phyloP scores from a whole-genome alignment of 23 tunicate genomes.

The Trididemnum nubilum region DNA sequence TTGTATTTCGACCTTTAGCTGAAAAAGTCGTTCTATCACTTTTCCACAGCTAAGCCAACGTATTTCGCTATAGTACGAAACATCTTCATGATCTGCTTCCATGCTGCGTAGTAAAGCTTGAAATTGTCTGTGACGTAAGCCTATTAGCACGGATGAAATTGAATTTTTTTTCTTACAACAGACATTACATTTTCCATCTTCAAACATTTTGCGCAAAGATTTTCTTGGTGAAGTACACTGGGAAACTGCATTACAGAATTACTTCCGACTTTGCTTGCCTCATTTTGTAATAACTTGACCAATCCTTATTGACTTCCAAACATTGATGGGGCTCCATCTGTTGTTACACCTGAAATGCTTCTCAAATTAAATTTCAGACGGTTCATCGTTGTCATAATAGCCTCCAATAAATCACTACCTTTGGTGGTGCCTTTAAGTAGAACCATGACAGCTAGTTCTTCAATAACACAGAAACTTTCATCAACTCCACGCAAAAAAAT shows the following conservation, averaged over 20 bases:
- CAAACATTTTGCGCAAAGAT: constrained; percentile 37
- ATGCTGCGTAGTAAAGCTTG: constrained; percentile 30
- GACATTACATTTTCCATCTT: constrained; percentile 39
- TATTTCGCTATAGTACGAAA: constrained; percentile 15
- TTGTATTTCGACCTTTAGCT: constrained; percentile 33
- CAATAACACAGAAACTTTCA: constrained; percentile 11
- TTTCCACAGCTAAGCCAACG: constrained; percentile 35
- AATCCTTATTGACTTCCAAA: constrained; percentile 1
- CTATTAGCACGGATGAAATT: constrained; percentile 31
- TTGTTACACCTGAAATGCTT: constrained; percentile 32
- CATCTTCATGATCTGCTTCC: constrained; percentile 45
- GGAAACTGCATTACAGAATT: no score
- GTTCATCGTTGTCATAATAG: neutral
- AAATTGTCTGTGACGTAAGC: constrained; percentile 38
- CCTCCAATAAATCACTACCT: constrained; percentile 36
- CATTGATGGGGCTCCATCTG: constrained; percentile 34
- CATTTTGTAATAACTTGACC: neutral
- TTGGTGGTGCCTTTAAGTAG: constrained; percentile 41
- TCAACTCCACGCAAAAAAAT: constrained; percentile 33
- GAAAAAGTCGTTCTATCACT: constrained; percentile 22
- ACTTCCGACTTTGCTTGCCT: constrained; percentile 25
- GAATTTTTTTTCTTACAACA: no score
- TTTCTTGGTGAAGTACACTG: constrained; percentile 45
- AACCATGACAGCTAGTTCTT: constrained; percentile 22
- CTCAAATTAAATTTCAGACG: neutral